Evolutionary conservation across 2,113 vertebrate genomes (phyloP).

Genomic region (Lophochroa leadbeateri): DNA sequence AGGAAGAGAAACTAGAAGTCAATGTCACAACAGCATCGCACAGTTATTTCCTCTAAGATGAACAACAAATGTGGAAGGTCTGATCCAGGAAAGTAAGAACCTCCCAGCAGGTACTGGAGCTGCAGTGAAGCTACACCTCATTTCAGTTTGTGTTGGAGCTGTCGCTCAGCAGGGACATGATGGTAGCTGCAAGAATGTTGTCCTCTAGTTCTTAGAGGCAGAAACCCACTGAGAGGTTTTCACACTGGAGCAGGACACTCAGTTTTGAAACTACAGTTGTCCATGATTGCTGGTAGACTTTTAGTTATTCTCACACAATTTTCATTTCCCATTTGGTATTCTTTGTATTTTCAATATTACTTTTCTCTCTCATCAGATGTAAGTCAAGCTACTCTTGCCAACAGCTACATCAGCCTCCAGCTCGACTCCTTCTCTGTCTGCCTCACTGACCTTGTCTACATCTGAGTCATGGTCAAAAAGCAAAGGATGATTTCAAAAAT

Average conservation of each 20-base stretch:
- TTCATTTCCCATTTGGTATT: neutral
- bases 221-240: neutral
- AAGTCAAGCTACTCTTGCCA: neutral
- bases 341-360: neutral
- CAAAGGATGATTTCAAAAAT: neutral
- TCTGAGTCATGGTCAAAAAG: neutral
- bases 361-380: neutral
- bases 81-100: neutral
- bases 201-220: neutral
- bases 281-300: neutral
- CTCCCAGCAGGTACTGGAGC: neutral
- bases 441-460: neutral
- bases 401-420: neutral
- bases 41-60: neutral
- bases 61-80: neutral
- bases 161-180: neutral
- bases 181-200: neutral
- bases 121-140: neutral
- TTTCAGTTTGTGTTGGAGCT: neutral
- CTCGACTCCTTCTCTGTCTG: neutral
- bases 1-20: neutral
- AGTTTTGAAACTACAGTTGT: neutral
- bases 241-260: neutral
- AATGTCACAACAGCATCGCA: neutral
- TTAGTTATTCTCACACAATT: neutral